Conservation (phyloP, 2,888 invertebrate genomes). For the Eupithecia exiguata region DNA sequence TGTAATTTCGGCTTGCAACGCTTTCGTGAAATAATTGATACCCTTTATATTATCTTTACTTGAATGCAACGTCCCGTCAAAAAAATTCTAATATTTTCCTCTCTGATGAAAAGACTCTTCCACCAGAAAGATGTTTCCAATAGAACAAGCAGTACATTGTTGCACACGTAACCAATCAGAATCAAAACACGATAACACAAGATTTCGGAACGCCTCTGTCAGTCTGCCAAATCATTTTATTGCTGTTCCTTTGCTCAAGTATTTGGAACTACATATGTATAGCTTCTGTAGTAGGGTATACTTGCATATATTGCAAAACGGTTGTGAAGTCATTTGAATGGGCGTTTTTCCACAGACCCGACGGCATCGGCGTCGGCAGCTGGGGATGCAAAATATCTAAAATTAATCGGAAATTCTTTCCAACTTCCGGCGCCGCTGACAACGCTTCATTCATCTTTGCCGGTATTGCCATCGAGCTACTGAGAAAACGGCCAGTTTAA, state of each 20-base stretch:
- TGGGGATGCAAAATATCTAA: background rate
- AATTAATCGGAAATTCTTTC: background rate
- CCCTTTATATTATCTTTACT: too few species aligned
- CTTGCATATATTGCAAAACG: background rate
- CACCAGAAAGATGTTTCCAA: background rate
- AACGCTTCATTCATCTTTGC: background rate
- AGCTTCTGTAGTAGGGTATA: background rate
- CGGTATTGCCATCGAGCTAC: background rate
- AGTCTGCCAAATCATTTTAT: constrained; percentile 53
- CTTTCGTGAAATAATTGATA: background rate
- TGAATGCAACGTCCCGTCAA: background rate
- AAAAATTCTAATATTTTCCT: background rate
- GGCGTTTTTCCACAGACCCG: background rate
- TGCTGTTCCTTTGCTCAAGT: constrained; percentile 37
- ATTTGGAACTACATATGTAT: constrained; percentile 26
- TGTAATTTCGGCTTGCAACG: background rate
- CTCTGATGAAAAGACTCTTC: background rate
- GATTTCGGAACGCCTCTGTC: constrained; percentile 48
- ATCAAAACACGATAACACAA: constrained; percentile 34
- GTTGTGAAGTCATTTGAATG: background rate
- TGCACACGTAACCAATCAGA: constrained; percentile 58
- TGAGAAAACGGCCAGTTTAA: background rate
- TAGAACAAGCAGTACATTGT: constrained; percentile 27
- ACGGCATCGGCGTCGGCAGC: background rate
- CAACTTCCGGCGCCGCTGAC: background rate